These are phyloP conservation scores for Egretta garzetta DNA, from an alignment of 2,113 vertebrate species.

Conservation along the genomic window DNA sequence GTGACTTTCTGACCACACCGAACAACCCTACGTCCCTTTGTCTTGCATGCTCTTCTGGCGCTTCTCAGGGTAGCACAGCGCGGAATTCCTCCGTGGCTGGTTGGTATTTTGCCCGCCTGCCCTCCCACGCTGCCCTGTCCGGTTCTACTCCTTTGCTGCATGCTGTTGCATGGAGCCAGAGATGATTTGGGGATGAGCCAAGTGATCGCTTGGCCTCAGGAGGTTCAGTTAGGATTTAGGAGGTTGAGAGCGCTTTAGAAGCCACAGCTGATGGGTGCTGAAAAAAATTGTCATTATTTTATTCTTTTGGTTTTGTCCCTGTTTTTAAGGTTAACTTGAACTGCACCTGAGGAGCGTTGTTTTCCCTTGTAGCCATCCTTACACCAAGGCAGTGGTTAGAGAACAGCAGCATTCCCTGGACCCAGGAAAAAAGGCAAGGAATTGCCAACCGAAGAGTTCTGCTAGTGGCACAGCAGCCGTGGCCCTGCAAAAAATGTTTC, in stretches of 20 bases:
- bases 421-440: neutral
- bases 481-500: neutral
- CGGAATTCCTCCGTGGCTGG: fast-evolving
- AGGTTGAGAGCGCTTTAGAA: fast-evolving
- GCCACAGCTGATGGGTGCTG: neutral
- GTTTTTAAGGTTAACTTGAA: neutral
- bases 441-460: too few species aligned
- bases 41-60: neutral
- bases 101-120: neutral
- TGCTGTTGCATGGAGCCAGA: too few species aligned
- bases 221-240: neutral
- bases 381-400: fast-evolving
- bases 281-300: neutral
- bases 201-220: fast-evolving
- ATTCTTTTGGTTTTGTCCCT: neutral
- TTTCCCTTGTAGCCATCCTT: neutral
- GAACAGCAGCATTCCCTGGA: neutral
- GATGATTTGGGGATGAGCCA: neutral
- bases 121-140: fast-evolving
- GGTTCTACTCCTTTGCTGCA: neutral
- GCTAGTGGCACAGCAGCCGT: fast-evolving
- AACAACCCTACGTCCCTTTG: too few species aligned
- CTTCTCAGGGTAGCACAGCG: neutral
- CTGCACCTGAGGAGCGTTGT: fast-evolving
- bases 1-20: neutral